phyloP scores from a whole-genome alignment of 2,113 vertebrate genomes.

The Hypocryptadius cinnamomeus region DNA sequence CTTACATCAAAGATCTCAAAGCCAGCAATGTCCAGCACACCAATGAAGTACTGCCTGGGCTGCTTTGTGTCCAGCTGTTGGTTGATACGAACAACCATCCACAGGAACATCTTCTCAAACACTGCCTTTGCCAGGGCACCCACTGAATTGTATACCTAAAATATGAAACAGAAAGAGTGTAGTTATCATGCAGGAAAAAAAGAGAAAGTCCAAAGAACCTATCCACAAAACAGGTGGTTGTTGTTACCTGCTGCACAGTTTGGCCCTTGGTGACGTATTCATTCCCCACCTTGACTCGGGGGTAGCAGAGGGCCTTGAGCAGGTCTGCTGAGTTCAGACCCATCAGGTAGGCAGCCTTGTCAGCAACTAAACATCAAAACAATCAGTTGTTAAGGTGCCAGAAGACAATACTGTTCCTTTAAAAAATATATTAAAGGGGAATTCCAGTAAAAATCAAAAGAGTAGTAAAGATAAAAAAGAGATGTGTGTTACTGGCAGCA shows the following conservation, averaged over 20 bases:
- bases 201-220: neutral
- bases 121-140: slow-evolving; percentile 81
- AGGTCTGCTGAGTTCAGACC: slow-evolving; percentile 41
- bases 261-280: neutral
- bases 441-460: too few relatives aligned
- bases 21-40: slow-evolving; percentile 77
- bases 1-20: slow-evolving; percentile 80
- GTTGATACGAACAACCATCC: slow-evolving; percentile 82
- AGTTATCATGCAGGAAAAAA: neutral
- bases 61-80: slow-evolving; percentile 77
- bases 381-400: too few relatives aligned
- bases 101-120: slow-evolving; percentile 82
- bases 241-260: slow-evolving; percentile 14
- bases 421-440: too few relatives aligned
- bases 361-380: too few relatives aligned
- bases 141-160: slow-evolving; percentile 59
- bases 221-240: neutral
- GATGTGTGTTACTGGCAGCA: too few relatives aligned
- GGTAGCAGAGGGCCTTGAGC: slow-evolving; percentile 1
- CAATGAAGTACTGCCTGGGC: slow-evolving; percentile 77
- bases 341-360: too few relatives aligned
- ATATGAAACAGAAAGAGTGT: neutral
- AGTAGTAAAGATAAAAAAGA: too few relatives aligned
- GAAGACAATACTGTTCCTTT: too few relatives aligned
- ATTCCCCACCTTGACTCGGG: neutral